A percentile compares a stretch with the other conserved stretches of the same genome.
phyloP scores from a whole-genome alignment of 1,140 invertebrate species.

The Drosophila aff. region DNA sequence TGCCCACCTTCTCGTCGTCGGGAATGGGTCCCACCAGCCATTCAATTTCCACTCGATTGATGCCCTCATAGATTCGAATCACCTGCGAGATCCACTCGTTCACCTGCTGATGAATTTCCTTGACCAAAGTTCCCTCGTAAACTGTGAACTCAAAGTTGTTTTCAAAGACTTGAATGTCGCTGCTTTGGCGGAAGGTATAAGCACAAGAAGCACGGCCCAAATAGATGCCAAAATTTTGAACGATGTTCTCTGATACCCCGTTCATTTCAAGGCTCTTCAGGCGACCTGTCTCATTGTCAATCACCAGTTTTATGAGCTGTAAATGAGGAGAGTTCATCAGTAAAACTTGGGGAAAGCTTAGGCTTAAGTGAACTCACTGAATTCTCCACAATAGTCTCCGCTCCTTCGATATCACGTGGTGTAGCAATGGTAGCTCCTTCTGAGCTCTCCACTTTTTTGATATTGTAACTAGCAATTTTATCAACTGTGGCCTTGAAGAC shows the following conservation, averaged over 20 bases:
- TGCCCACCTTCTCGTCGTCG: slow-evolving; percentile 90
- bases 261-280: slow-evolving; percentile 87
- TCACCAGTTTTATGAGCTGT: slow-evolving; percentile 53
- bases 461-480: slow-evolving; percentile 54
- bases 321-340: neutral
- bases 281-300: slow-evolving; percentile 78
- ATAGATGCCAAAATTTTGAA: slow-evolving; percentile 92
- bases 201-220: slow-evolving; percentile 91
- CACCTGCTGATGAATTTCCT: slow-evolving; percentile 93
- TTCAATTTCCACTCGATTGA: slow-evolving; percentile 92
- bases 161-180: slow-evolving; percentile 82
- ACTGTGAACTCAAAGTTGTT: slow-evolving; percentile 85
- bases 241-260: slow-evolving; percentile 64
- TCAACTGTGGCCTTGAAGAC: slow-evolving; percentile 87
- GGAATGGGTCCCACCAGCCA: slow-evolving; percentile 98
- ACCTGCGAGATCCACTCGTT: slow-evolving; percentile 93
- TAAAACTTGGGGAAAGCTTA: neutral
- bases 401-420: neutral
- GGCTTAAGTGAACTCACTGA: slow-evolving; percentile 35
- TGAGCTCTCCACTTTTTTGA: slow-evolving; percentile 20
- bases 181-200: slow-evolving; percentile 93
- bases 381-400: slow-evolving; percentile 51
- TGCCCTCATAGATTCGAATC: slow-evolving; percentile 90
- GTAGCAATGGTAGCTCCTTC: neutral
- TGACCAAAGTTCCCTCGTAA: slow-evolving; percentile 89